Evolutionary conservation across 2,888 invertebrate species (phyloP).

Genomic region (Agrotis ipsilon): DNA sequence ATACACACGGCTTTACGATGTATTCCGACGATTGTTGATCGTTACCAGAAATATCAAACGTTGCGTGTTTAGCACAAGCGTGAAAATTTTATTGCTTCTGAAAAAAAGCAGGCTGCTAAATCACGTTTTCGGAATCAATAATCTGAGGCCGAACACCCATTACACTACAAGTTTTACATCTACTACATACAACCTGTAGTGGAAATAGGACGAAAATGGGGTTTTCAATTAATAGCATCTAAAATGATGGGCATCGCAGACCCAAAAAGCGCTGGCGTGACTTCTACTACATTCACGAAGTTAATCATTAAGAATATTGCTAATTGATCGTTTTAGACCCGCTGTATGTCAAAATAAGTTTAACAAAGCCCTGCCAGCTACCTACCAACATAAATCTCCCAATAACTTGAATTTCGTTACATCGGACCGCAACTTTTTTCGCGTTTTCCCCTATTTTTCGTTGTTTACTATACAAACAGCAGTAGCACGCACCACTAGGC

Average conservation of each 20-base stretch:
- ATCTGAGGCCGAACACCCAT: too few relatives aligned
- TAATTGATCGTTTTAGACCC: too few relatives aligned
- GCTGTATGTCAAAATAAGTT: too few relatives aligned
- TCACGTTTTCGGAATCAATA: neutral
- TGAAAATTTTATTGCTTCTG: neutral
- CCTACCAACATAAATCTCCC: slow-evolving; percentile 19
- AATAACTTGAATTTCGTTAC: slow-evolving; percentile 55
- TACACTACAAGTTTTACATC: too few relatives aligned
- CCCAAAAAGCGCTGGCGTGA: too few relatives aligned
- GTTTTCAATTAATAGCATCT: too few relatives aligned
- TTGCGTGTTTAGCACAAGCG: neutral
- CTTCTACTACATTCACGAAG: too few relatives aligned
- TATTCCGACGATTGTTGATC: slow-evolving; percentile 48
- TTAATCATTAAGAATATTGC: too few relatives aligned
- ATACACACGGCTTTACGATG: slow-evolving; percentile 37
- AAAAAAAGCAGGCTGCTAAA: neutral
- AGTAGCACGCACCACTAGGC: slow-evolving; percentile 74
- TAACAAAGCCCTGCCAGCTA: neutral
- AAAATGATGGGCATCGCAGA: too few relatives aligned
- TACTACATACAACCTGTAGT: too few relatives aligned
- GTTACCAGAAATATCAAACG: slow-evolving; percentile 39
- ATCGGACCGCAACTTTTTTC: slow-evolving; percentile 57
- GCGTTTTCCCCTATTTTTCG: slow-evolving; percentile 76
- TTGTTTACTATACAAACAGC: slow-evolving; percentile 83
- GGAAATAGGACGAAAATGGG: too few relatives aligned